Percentiles rank a stretch among this genome's conserved stretches.
These are phyloP conservation scores for Acrobasis consociella DNA, from an alignment of 2,888 invertebrate genomes.

Conservation along the genomic window DNA sequence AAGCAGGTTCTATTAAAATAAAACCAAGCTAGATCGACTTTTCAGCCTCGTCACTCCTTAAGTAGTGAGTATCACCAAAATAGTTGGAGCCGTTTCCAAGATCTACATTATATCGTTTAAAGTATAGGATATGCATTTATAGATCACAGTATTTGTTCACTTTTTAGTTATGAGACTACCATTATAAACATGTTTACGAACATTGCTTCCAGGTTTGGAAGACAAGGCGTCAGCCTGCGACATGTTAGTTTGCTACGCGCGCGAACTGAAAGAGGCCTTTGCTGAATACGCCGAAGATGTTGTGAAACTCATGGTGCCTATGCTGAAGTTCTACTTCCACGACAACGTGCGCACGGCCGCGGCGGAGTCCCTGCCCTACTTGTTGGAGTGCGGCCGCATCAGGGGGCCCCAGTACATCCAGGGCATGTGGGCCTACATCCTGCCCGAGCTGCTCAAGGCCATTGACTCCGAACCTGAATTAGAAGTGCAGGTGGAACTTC, in stretches of 20 bases:
- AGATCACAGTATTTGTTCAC: too few species aligned
- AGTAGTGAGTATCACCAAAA: too few species aligned
- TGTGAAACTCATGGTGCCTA: constrained; percentile 92
- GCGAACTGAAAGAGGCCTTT: constrained; percentile 93
- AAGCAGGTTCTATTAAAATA: too few species aligned
- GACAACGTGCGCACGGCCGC: constrained; percentile 96
- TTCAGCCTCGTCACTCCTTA: too few species aligned
- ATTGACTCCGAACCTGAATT: constrained; percentile 95
- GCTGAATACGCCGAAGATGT: constrained; percentile 84
- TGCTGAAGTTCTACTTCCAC: constrained; percentile 96
- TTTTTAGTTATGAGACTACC: too few species aligned
- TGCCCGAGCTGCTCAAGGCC: constrained; percentile 93
- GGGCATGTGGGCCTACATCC: constrained; percentile 94
- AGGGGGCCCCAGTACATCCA: constrained; percentile 87
- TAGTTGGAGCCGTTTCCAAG: too few species aligned
- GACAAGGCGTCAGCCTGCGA: constrained; percentile 98
- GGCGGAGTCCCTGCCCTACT: constrained; percentile 93
- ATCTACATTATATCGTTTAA: too few species aligned
- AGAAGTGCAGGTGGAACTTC: constrained; percentile 92
- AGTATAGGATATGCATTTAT: too few species aligned
- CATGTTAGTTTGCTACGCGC: constrained; percentile 97
- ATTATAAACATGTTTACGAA: too few species aligned
- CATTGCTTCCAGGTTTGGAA: constrained; percentile 87
- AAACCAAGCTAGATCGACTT: too few species aligned
- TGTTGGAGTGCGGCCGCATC: constrained; percentile 93